Conservation (phyloP, 2,888 invertebrate genomes). For the Lepidonotus clava region DNA sequence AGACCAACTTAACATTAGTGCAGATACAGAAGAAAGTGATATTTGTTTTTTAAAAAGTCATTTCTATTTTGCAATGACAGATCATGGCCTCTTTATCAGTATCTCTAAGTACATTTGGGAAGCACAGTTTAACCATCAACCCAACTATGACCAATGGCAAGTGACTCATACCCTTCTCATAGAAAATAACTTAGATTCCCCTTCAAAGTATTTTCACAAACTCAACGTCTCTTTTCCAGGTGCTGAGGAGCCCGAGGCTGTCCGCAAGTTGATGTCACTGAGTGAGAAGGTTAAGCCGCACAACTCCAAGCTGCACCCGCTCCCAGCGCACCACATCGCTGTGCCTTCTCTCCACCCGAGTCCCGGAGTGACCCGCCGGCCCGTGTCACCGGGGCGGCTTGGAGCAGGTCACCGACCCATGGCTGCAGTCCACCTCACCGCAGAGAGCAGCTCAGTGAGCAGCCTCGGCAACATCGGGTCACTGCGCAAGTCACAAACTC, state of each 20-base stretch:
- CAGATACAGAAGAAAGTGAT: too few species aligned
- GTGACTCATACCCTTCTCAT: too few species aligned
- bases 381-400: conserved; percentile 86
- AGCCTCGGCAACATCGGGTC: conserved; percentile 92
- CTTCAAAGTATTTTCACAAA: too few species aligned
- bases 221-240: conserved; percentile 82
- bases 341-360: conserved; percentile 33
- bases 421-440: conserved; percentile 90
- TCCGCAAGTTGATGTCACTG: conserved; percentile 95
- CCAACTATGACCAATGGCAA: too few species aligned
- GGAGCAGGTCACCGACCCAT: conserved; percentile 80
- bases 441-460: conserved; percentile 97
- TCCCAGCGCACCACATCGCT: conserved; percentile 90
- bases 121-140: too few species aligned
- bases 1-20: too few species aligned
- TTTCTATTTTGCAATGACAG: too few species aligned
- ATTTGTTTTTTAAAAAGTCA: too few species aligned
- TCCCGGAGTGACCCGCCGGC: conserved; percentile 86
- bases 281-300: conserved; percentile 82
- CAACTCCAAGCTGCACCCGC: conserved; percentile 85
- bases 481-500: conserved; percentile 86
- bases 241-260: conserved; percentile 97
- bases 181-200: too few species aligned
- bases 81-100: too few species aligned
- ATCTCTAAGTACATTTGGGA: too few species aligned